phyloP scores from a whole-genome alignment of 1,140 invertebrate species.

The Procambarus clarkii region DNA sequence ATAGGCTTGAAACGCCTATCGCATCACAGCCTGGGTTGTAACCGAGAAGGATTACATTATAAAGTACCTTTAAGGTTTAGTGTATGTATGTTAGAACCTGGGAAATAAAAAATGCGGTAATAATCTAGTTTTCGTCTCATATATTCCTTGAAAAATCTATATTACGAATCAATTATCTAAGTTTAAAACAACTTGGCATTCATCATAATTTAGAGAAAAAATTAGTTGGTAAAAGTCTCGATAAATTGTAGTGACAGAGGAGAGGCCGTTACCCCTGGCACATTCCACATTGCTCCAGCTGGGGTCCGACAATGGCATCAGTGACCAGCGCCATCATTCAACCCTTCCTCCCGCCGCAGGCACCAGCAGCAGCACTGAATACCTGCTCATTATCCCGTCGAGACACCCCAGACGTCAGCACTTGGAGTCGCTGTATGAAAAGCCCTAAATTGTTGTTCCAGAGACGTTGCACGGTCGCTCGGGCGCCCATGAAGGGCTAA shows the following conservation, averaged over 20 bases:
- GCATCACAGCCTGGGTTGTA: too few relatives aligned
- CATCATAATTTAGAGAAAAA: too few relatives aligned
- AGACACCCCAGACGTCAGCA: not conserved
- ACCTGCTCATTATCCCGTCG: not conserved
- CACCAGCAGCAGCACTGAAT: not conserved
- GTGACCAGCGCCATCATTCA: not conserved
- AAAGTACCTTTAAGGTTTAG: too few relatives aligned
- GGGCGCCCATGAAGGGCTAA: not conserved
- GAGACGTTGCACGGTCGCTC: not conserved
- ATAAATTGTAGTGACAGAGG: not conserved
- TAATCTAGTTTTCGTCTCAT: too few relatives aligned
- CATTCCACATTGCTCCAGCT: not conserved
- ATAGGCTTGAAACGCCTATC: too few relatives aligned
- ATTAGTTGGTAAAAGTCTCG: not conserved
- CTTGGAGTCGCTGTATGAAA: not conserved
- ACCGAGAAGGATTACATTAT: too few relatives aligned
- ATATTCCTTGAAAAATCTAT: too few relatives aligned
- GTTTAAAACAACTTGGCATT: too few relatives aligned
- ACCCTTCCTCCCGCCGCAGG: not conserved
- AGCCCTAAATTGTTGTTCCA: not conserved
- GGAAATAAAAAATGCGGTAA: too few relatives aligned
- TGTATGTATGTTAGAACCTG: too few relatives aligned
- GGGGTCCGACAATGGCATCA: not conserved
- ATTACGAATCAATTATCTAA: too few relatives aligned
- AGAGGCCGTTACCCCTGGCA: not conserved